Conservation (phyloP, 2,797 vertebrate genomes). For the Pseudochirops corinnae region DNA sequence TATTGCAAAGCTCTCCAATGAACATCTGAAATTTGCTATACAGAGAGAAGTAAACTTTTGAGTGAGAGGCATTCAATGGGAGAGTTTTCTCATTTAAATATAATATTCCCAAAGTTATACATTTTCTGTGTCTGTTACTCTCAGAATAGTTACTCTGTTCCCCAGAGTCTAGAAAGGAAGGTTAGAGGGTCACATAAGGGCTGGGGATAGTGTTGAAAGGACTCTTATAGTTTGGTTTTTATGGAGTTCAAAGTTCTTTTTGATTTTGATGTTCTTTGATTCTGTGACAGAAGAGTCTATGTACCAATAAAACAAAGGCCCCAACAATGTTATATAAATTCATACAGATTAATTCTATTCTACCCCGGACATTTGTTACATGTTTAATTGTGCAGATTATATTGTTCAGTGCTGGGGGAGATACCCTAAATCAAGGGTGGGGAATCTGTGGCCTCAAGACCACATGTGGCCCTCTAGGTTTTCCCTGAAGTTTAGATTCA, state of each 20-base stretch:
- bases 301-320: background rate
- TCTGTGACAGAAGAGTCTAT: background rate
- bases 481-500: no score
- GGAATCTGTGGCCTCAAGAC: no score
- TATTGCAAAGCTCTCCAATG: background rate
- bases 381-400: background rate
- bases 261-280: background rate
- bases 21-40: constrained; percentile 11
- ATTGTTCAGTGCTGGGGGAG: background rate
- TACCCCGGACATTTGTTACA: background rate
- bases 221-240: no score
- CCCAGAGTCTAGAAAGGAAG: background rate
- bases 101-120: background rate
- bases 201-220: background rate
- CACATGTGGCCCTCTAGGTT: no score
- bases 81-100: background rate
- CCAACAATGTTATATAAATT: constrained; percentile 18
- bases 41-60: background rate
- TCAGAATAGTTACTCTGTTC: constrained; percentile 5
- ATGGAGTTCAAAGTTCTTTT: background rate
- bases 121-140: background rate
- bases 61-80: background rate
- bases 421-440: background rate
- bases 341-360: background rate
- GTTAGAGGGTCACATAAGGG: background rate